Base-by-base conservation (phyloP, 2,113 vertebrate genomes). In the Anseranas semipalmata region DNA sequence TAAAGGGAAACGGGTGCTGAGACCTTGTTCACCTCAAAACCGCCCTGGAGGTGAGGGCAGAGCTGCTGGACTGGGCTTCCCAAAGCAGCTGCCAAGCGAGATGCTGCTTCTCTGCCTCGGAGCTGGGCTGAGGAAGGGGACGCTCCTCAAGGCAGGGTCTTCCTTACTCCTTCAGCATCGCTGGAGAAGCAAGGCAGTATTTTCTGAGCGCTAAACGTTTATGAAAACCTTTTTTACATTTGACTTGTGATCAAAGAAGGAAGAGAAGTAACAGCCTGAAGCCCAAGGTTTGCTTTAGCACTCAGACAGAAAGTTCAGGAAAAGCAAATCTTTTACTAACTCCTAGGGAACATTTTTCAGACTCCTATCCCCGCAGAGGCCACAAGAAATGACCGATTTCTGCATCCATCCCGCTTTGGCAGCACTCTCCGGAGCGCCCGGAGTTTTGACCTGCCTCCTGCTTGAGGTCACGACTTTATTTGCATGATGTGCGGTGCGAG, bases 351-450 rank as follows among this genome's bases (percentile, higher is more conserved):
- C 6, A 12, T 8, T 16, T 81, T 63, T 33, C 86, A 85, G 55
- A 1, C 22, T 63, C 50, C 28, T 5, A 1, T 8, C 75, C 37
- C 66, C 18, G 50, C 1, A 48, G 15, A 0, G 2, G 12, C 19
- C 33, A 5, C 0, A 19, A 73, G 72, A 30, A 78, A 80, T 2
- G 56, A 67, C 56, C 3, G 5, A n/a, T 63, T 58, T 41, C 59
- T 37, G 28, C 59, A 37, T 22, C 79, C 68, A 58, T 35, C 84
- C 68, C 74, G 37, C 65, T 10, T 14, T 0, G 0, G 70, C 70
- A 63, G 52, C 41, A 8, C 3, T 2, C 37, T 73, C 77, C 70
- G 1, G 1, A 74, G 55, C 0, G 2, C 83, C 79, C 63, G 18
- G 35, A 1, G 30, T 17, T 13, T 4, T 85, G 76, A 75, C 89